A percentile compares a stretch with the other conserved stretches of the same genome.
phyloP scores from a whole-genome alignment of 1,140 invertebrate genomes.

The Drosophila kurseongensis region DNA sequence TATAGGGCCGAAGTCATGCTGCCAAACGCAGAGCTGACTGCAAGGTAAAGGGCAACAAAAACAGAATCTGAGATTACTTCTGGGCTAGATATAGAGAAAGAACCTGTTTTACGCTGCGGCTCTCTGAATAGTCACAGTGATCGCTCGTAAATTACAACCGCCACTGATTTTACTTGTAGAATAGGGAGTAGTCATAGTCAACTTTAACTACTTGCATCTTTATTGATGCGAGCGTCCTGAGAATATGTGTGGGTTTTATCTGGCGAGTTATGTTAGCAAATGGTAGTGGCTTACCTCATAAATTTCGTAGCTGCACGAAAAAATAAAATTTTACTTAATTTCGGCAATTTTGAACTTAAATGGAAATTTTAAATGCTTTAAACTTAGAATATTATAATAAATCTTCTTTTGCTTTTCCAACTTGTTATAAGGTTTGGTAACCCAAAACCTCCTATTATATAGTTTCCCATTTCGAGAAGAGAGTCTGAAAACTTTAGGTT shows the following conservation, averaged over 20 bases:
- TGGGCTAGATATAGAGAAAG: slow-evolving; percentile 38
- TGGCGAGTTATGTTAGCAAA: background rate
- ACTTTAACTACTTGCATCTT: slow-evolving; percentile 4
- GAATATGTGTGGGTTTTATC: slow-evolving; percentile 4
- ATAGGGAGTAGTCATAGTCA: background rate
- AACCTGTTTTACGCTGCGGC: slow-evolving; percentile 40
- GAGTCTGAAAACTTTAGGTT: background rate
- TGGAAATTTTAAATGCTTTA: too few species aligned
- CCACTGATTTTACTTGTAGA: slow-evolving; percentile 20
- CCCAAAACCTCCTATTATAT: background rate
- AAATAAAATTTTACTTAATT: too few species aligned
- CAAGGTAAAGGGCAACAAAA: slow-evolving; percentile 11
- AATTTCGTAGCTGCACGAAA: background rate
- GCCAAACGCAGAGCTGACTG: slow-evolving; percentile 36
- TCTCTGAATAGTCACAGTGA: slow-evolving; percentile 26
- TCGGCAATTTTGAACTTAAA: too few species aligned
- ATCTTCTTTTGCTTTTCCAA: too few species aligned
- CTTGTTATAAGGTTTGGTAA: too few species aligned
- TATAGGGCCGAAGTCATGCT: slow-evolving; percentile 33
- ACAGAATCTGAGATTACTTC: slow-evolving; percentile 14
- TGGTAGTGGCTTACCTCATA: background rate
- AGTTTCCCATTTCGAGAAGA: too few species aligned
- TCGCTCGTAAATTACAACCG: slow-evolving; percentile 43
- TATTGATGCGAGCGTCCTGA: slow-evolving; percentile 8
- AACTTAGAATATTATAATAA: too few species aligned